Conservation (phyloP, 1,140 invertebrate species). For the Lethrus apterus region DNA sequence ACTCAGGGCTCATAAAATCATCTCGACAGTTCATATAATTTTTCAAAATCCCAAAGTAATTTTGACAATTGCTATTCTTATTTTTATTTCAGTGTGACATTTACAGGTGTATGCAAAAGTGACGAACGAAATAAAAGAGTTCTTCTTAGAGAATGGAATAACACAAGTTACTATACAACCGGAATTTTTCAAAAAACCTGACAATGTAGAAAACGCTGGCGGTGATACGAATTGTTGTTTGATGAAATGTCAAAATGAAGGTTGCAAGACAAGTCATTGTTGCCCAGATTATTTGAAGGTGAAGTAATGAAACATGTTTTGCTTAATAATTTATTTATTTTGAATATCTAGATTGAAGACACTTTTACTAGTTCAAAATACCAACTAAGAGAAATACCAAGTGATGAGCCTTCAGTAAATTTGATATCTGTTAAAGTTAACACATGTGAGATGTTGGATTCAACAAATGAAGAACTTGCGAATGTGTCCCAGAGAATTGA, state of each 20-base stretch:
- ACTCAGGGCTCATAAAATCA: constrained; percentile 59
- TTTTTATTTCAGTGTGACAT: constrained; percentile 25
- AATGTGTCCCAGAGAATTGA: too few species aligned
- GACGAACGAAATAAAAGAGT: constrained; percentile 55
- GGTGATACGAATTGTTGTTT: constrained; percentile 29
- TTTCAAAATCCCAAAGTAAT: constrained; percentile 55
- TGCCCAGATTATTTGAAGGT: constrained; percentile 27
- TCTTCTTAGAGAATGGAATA: constrained; percentile 67
- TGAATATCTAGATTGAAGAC: too few species aligned
- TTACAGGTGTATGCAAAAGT: constrained; percentile 56
- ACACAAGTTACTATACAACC: constrained; percentile 71
- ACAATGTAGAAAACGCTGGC: constrained; percentile 27
- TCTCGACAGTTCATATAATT: constrained; percentile 67
- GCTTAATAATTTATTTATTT: too few species aligned
- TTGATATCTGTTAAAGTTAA: too few species aligned
- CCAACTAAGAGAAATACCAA: too few species aligned
- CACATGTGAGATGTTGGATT: too few species aligned
- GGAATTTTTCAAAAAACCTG: constrained; percentile 53
- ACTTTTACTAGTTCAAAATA: too few species aligned
- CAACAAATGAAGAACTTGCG: too few species aligned
- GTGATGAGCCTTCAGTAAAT: too few species aligned
- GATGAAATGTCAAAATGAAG: constrained; percentile 35
- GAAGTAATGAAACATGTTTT: constrained; percentile 17
- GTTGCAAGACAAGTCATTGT: constrained; percentile 33
- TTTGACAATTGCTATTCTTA: constrained; percentile 7